phyloP scores from a whole-genome alignment of 2,888 invertebrate species.

The Sylvicola cinctus region DNA sequence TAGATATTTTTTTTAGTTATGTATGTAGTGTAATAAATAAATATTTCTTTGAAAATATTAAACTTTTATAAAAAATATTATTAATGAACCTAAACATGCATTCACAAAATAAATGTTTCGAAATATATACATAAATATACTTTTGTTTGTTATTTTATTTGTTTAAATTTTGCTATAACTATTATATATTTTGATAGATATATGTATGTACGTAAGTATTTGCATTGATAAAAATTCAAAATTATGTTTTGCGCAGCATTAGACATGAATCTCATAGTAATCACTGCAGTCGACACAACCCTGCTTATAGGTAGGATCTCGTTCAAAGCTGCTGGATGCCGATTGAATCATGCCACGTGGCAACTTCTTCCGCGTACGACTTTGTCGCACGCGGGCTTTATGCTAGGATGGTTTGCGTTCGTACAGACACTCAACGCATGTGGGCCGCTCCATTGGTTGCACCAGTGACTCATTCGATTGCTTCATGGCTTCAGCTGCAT shows the following conservation, averaged over 20 bases:
- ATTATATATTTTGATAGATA: constrained; percentile 1
- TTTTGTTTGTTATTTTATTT: too few species aligned
- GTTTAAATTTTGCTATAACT: not conserved
- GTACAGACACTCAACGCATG: constrained; percentile 52
- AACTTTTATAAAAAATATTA: too few species aligned
- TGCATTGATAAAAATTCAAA: not conserved
- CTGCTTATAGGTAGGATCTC: constrained; percentile 11
- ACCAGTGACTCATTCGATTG: constrained; percentile 33
- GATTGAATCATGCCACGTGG: constrained; percentile 17
- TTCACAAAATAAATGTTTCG: too few species aligned
- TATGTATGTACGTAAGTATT: not conserved
- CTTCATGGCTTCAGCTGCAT: constrained; percentile 14
- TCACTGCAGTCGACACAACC: constrained; percentile 25
- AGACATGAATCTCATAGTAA: constrained; percentile 37
- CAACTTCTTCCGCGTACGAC: constrained; percentile 36
- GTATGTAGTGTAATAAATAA: too few species aligned
- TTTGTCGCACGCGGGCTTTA: constrained; percentile 35
- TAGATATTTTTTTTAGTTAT: too few species aligned
- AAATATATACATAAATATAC: too few species aligned
- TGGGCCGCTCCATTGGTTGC: constrained; percentile 36
- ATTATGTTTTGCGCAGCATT: constrained; percentile 14
- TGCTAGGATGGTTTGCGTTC: constrained; percentile 43
- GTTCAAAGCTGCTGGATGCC: constrained; percentile 11
- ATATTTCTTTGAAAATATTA: too few species aligned
- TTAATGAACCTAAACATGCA: too few species aligned